Base-by-base conservation (phyloP, 2,113 vertebrate species). In the Thamnophis sirtalis region DNA sequence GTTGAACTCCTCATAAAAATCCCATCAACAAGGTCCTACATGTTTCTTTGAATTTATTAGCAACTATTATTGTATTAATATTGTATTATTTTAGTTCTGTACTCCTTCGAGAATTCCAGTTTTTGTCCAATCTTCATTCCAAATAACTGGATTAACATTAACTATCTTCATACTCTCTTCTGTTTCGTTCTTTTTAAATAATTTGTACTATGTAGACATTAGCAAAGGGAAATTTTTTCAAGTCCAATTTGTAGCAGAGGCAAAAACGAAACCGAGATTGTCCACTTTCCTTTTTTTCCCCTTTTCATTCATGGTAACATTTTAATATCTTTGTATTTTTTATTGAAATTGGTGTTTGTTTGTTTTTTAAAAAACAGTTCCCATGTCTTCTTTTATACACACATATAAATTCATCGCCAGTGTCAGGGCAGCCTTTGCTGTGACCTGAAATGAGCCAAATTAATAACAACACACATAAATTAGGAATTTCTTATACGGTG, bases 241-340 rank as follows among this genome's bases (percentile, higher is more conserved):
- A 91, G 94, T 73, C 85, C 93, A 92, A 60, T 94, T 55, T 3
- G n/a, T 93, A 28, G 58, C 43, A 63, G 55, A 91, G 92, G 24
- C 92, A 55, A 93, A 94, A 89, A 68, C 4, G 73, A 93, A 95
- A 1, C 90, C 88, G 91, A 38, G 94, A 93, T 91, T 63, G 48
- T 54, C 63, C 92, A n/a, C 93, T 93, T 85, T 89, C 90, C 88
- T 94, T 63, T 90, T 63, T 90, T 87, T 85, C 91, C 91, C 87
- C 21, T 94, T 90, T 58, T 92, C 94, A 26, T 96, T 94, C 93
- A 93, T 94, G 89, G 93, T 92, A 94, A 95, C 93, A 63, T 91
- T 94, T 91, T 93, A 92, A 89, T 91, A 7, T 90, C 93, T 90
- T 90, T 90, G 63, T n/a, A 68, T 43, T 43, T 8, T 92, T 58